Percentiles rank a stretch among this genome's conserved stretches.
phyloP scores from a whole-genome alignment of 2,113 vertebrate genomes.

The Phylloscopus trochiloides region DNA sequence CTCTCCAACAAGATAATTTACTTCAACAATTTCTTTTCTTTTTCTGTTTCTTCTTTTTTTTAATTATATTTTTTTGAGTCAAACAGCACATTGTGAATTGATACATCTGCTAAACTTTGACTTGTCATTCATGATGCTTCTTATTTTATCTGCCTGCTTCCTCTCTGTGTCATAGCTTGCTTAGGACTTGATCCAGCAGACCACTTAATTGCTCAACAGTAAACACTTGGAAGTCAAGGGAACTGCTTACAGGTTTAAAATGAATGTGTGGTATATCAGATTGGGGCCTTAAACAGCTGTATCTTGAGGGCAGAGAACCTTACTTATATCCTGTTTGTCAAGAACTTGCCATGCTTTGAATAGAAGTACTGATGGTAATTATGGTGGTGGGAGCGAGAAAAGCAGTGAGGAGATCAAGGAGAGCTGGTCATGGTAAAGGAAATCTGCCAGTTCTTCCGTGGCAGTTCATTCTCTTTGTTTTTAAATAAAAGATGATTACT shows the following conservation, averaged over 20 bases:
- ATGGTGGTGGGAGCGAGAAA: neutral
- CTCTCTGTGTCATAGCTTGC: neutral
- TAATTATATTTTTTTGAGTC: neutral
- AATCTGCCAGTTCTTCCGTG: conserved; percentile 6
- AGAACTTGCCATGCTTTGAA: neutral
- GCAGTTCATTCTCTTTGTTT: conserved; percentile 43
- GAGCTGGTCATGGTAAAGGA: neutral
- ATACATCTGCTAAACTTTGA: neutral
- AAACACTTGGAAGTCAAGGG: neutral
- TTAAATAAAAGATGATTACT: conserved; percentile 44
- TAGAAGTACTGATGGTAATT: neutral
- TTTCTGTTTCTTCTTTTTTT: neutral
- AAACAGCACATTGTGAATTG: neutral
- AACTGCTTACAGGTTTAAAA: neutral
- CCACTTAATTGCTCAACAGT: neutral
- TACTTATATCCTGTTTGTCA: neutral
- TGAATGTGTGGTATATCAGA: neutral
- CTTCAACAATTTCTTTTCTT: neutral
- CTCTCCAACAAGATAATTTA: neutral
- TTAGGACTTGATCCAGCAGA: conserved; percentile 12
- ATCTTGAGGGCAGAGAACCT: neutral
- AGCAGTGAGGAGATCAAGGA: neutral
- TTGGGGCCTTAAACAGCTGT: neutral
- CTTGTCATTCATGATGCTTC: neutral
- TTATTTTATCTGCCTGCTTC: neutral